Percentiles rank a stretch among this genome's conserved stretches.
These are phyloP conservation scores for Zaprionus taronus DNA, from an alignment of 1,140 invertebrate species.

Conservation along the genomic window DNA sequence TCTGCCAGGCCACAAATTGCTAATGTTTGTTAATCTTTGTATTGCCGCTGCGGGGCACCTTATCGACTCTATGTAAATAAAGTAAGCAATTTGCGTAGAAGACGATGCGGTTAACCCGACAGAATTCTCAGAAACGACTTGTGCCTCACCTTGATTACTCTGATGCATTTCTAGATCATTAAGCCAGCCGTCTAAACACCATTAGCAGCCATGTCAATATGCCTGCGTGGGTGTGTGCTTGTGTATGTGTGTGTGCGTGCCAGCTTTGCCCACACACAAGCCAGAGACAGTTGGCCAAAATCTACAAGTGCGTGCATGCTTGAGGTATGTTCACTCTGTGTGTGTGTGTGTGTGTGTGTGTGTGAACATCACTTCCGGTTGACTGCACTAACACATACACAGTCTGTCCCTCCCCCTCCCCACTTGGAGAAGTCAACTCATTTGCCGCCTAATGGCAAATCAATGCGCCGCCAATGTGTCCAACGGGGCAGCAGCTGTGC, in stretches of 20 bases:
- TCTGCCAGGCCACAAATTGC: conserved; percentile 39
- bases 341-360: conserved; percentile 47
- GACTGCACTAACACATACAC: conserved; percentile 55
- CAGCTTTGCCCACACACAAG: conserved; percentile 46
- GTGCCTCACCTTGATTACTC: conserved; percentile 73
- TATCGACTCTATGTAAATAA: conserved; percentile 33
- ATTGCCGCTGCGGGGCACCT: neutral
- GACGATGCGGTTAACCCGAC: conserved; percentile 51
- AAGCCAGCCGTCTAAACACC: conserved; percentile 71
- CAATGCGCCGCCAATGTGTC: conserved; percentile 52
- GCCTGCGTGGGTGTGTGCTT: conserved; percentile 6
- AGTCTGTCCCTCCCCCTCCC: neutral
- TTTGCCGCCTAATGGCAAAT: conserved; percentile 75
- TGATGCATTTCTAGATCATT: conserved; percentile 81
- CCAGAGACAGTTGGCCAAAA: conserved; percentile 26
- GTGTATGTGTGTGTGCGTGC: conserved; percentile 9
- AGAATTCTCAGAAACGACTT: conserved; percentile 30
- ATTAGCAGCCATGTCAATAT: conserved; percentile 60
- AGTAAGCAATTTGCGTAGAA: conserved; percentile 66
- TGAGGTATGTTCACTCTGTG: conserved; percentile 22
- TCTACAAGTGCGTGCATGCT: conserved; percentile 20
- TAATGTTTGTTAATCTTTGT: conserved; percentile 41
- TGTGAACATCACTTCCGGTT: conserved; percentile 66
- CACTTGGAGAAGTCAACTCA: conserved; percentile 59
- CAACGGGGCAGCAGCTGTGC: conserved; percentile 41